Conservation (phyloP, 2,888 invertebrate genomes). For the Idaea dimidiata region DNA sequence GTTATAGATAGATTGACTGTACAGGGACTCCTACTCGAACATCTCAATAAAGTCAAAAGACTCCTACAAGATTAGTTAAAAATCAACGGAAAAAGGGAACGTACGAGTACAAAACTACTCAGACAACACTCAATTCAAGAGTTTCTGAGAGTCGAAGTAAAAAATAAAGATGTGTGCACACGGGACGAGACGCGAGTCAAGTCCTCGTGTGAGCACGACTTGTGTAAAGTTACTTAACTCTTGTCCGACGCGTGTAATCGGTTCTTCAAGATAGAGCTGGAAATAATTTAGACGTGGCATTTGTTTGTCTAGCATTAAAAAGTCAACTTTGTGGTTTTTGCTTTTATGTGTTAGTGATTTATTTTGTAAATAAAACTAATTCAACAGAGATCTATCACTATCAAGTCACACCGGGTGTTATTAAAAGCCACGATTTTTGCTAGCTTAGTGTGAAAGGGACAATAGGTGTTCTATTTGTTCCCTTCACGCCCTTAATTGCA, state of each 20-base stretch:
- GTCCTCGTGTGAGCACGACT: slow-evolving; percentile 13
- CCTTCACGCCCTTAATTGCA: no score
- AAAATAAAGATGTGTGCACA: slow-evolving; percentile 16
- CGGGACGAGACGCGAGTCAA: slow-evolving; percentile 16
- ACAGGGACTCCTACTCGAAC: not conserved
- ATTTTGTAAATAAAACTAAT: no score
- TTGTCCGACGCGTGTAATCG: slow-evolving; percentile 24
- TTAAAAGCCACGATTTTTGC: no score
- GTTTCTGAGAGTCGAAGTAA: slow-evolving; percentile 24
- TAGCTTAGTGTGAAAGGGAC: no score
- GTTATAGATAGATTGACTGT: not conserved
- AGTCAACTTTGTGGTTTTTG: no score
- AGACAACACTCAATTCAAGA: slow-evolving; percentile 26
- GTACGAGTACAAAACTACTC: slow-evolving; percentile 11
- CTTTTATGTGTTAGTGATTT: no score
- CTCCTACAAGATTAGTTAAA: not conserved
- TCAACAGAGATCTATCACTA: no score
- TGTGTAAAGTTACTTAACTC: slow-evolving; percentile 33
- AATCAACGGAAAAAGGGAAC: slow-evolving; percentile 20
- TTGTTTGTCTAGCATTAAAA: slow-evolving; percentile 10
- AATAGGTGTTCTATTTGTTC: no score
- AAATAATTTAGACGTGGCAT: slow-evolving; percentile 17
- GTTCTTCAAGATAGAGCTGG: not conserved
- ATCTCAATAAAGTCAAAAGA: not conserved
- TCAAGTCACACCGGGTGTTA: no score